Conservation (phyloP, 2,888 invertebrate genomes). For the Panorpa germanica region DNA sequence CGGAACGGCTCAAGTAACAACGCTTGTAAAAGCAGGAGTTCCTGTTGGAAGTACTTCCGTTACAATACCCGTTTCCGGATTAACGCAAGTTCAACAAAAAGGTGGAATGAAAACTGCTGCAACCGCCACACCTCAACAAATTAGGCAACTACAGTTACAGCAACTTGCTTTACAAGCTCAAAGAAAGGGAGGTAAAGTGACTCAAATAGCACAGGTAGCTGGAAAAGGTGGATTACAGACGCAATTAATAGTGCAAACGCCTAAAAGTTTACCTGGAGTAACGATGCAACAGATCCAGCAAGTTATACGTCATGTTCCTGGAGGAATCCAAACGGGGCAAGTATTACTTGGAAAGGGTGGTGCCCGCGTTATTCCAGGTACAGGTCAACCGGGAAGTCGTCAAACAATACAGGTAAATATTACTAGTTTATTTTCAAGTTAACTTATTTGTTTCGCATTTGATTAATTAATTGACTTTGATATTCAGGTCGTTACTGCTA, state of each 20-base stretch:
- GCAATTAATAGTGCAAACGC: slow-evolving; percentile 52
- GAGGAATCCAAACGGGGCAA: slow-evolving; percentile 24
- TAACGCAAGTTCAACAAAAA: too few relatives aligned
- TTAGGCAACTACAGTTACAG: slow-evolving; percentile 42
- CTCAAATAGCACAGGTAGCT: slow-evolving; percentile 17
- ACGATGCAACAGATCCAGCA: slow-evolving; percentile 60
- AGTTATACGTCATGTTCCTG: slow-evolving; percentile 42
- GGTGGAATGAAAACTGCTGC: slow-evolving; percentile 17
- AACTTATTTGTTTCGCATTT: slow-evolving; percentile 3
- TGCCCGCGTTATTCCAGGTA: slow-evolving; percentile 45
- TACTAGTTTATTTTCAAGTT: slow-evolving; percentile 8
- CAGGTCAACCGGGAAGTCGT: slow-evolving; percentile 28
- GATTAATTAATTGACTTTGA: too few relatives aligned
- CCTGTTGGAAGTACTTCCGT: slow-evolving; percentile 18
- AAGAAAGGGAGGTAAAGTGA: slow-evolving; percentile 8
- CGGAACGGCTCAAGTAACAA: slow-evolving; percentile 13
- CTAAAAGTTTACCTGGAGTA: slow-evolving; percentile 29
- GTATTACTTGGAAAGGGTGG: slow-evolving; percentile 41
- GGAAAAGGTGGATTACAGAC: slow-evolving; percentile 33
- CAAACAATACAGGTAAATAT: slow-evolving; percentile 30
- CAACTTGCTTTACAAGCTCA: slow-evolving; percentile 26
- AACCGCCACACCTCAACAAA: slow-evolving; percentile 36
- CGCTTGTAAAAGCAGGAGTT: slow-evolving; percentile 21
- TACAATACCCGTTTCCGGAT: slow-evolving; percentile 31
- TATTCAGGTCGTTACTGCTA: too few relatives aligned